Evolutionary conservation across 2,888 invertebrate genomes (phyloP), one percentile per base, ranked within the genome.

Genomic region (Agrotis puta): DNA sequence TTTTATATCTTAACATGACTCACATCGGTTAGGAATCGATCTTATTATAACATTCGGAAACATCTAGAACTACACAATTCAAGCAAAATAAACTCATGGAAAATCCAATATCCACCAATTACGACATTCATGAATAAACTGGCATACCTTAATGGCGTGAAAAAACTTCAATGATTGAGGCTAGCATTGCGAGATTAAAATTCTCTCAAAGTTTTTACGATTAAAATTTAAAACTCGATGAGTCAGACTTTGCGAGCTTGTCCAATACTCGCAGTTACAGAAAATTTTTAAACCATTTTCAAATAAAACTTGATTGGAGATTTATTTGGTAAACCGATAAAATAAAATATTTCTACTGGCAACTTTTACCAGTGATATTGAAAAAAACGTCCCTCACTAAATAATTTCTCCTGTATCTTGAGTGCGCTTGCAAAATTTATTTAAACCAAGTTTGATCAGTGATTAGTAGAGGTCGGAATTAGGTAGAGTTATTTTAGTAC

Each of bases 161-260:
- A 43, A 59, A 43, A 27, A 54, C 22, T 48, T 20, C 33, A 54
- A 24, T 24, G 18, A 64, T 18, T 47, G n/a, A 53, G 20, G 57
- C 45, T n/a, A 27, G 20, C 18, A 51, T 27, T 22, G 54, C 43
- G n/a, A 64, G 45, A 64, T 64, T 61, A 39, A 67, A 75, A 69
- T 66, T 39, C 39, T 64, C 22, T 45, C n/a, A 22, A 56, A 59
- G n/a, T 48, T 48, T 43, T 18, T n/a, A 51, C 20, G 61, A 59
- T 62, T 62, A 54, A 51, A 47, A 43, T 5, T 43, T 11, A 20
- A 73, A 74, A 72, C 33, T 57, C 18, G 13, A 33, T 66, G n/a
- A 67, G 27, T 58, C 54, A 16, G 48, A 48, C 16, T 39, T 33
- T 16, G 18, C 43, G 24, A 14, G 18, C 6, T 51, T 58, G 22